Conservation (phyloP, 2,113 vertebrate genomes). For the Cacatua alba region DNA sequence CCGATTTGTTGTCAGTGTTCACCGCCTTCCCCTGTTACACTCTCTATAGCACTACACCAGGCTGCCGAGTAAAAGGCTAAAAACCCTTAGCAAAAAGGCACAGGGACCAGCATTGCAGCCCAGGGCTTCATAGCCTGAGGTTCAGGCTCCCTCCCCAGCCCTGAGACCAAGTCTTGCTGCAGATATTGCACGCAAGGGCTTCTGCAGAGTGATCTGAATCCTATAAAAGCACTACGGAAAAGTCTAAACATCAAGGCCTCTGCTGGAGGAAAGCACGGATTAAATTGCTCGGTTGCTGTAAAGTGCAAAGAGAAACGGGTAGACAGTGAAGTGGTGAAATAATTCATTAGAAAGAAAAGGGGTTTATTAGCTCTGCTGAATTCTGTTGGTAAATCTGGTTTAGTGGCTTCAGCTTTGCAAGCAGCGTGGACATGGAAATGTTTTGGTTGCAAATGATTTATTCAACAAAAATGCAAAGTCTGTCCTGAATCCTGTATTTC, state of each 20-base stretch:
- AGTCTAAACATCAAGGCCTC: neutral
- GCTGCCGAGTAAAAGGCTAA: neutral
- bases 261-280: neutral
- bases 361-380: neutral
- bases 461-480: neutral
- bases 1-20: neutral
- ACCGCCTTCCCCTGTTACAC: accelerated
- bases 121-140: accelerated
- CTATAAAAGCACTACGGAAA: neutral
- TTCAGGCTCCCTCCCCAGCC: neutral
- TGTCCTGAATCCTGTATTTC: neutral
- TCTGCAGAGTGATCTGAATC: neutral
- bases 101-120: accelerated
- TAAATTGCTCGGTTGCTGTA: accelerated
- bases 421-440: neutral
- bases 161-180: neutral
- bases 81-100: neutral
- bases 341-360: neutral
- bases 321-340: neutral
- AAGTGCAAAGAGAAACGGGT: neutral
- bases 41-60: neutral
- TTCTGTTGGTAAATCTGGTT: neutral
- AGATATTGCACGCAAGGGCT: neutral
- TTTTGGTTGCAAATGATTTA: neutral
- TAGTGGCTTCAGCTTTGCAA: neutral